Evolutionary conservation across 2,888 invertebrate genomes (phyloP), one percentile per base, ranked within the genome.

Genomic region (Ethmia dodecea): DNA sequence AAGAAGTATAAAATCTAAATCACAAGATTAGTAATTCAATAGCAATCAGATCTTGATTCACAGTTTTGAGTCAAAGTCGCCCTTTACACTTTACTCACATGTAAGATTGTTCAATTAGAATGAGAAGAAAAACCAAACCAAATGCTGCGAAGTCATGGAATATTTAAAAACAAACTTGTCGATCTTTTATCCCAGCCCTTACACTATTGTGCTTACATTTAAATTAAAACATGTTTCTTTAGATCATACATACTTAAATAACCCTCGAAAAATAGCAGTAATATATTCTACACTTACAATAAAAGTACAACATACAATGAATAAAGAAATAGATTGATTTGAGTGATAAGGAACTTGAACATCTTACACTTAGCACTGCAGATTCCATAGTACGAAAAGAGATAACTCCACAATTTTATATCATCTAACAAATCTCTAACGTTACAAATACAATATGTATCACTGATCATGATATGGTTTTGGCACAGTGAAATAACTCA

Each of bases 1-100:
- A 83, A 83, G 81, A 84, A 84, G 84, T 84, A 86, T 84, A 84
- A 86, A 86, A 86, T 84, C 86, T 84, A 84, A 81, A 86, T 84
- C 81, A 84, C 86, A 86, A 81, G 83, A 81, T 75, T 68, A 66
- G 69, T 65, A 66, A 66, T 65, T 69, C 69, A 79, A 69, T 70
- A 73, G 65, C 73, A 64, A 61, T 75, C 79, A 77, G 80, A 80
- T 77, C 69, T 74, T 65, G 62, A 69, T 64, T 59, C 45, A 55
- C 61, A 64, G 66, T 62, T 62, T 52, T 55, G 53, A 56, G 54
- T 55, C 61, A 55, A 49, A 49, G 57, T 55, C 55, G 53, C 52
- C 52, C n/a, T 48, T 51, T n/a, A 22, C 22, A 22, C 8, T 22
- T 22, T 49, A 54, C 55, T 55, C 50, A 53, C 48, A 53, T 49